phyloP scores from a whole-genome alignment of 2,888 invertebrate species.

The Falcaria lacertinaria region DNA sequence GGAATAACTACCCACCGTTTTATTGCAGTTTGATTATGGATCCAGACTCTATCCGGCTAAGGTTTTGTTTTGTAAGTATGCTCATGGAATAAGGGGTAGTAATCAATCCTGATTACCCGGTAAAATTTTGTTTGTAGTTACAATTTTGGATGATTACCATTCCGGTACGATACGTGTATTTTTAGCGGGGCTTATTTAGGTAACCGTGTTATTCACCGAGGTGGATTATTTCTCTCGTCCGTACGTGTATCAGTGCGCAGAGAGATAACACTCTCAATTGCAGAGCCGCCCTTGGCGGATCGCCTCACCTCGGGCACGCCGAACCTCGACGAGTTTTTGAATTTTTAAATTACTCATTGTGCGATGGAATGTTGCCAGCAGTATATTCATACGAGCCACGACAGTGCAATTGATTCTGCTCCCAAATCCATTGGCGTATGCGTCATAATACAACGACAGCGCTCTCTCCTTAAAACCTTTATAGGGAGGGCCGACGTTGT shows the following conservation, averaged over 20 bases:
- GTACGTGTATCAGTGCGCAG: slow-evolving; percentile 44
- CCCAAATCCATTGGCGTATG: slow-evolving; percentile 54
- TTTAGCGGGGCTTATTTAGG: slow-evolving; percentile 39
- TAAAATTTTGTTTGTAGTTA: slow-evolving; percentile 32
- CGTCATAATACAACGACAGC: slow-evolving; percentile 46
- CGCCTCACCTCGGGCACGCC: slow-evolving; percentile 61
- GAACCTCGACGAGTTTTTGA: slow-evolving; percentile 78
- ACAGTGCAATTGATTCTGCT: slow-evolving; percentile 52
- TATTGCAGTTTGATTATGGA: slow-evolving; percentile 47
- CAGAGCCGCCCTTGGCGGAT: slow-evolving; percentile 66
- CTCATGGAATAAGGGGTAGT: slow-evolving; percentile 21
- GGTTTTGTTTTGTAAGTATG: slow-evolving; percentile 16
- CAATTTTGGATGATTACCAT: slow-evolving; percentile 35
- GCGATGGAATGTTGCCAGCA: slow-evolving; percentile 72
- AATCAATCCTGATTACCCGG: slow-evolving; percentile 25
- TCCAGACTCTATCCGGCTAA: slow-evolving; percentile 38
- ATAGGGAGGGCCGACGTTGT: slow-evolving; percentile 32
- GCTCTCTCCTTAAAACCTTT: slow-evolving; percentile 36
- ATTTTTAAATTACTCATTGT: slow-evolving; percentile 81
- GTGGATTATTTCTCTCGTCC: slow-evolving; percentile 40
- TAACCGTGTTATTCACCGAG: slow-evolving; percentile 52
- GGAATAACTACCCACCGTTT: slow-evolving; percentile 34
- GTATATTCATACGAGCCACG: slow-evolving; percentile 37
- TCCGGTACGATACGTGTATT: slow-evolving; percentile 21
- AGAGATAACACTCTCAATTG: slow-evolving; percentile 74